Percentiles rank a stretch among this genome's conserved stretches.
phyloP scores from a whole-genome alignment of 2,113 vertebrate genomes.

The Lepisosteus osseus region DNA sequence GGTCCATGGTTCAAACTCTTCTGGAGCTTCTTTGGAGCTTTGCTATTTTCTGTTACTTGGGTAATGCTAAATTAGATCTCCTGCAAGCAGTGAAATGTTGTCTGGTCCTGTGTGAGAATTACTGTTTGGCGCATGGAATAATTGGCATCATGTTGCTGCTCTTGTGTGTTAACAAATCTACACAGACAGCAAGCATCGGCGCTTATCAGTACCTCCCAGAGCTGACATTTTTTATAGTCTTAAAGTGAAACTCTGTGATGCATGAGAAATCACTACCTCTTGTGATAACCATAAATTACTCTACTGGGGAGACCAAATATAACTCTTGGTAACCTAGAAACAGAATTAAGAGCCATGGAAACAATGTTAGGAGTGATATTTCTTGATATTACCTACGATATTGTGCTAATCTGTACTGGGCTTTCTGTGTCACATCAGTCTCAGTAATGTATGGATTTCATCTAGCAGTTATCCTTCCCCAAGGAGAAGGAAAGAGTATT shows the following conservation, averaged over 20 bases:
- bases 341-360: constrained; percentile 32
- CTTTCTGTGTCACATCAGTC: background rate
- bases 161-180: background rate
- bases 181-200: background rate
- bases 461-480: background rate
- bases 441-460: background rate
- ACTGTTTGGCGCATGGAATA: too few relatives aligned
- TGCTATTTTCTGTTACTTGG: background rate
- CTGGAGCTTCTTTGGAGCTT: too few relatives aligned
- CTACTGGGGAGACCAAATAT: background rate
- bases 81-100: background rate
- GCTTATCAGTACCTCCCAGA: background rate
- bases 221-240: constrained; percentile 22
- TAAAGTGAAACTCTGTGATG: background rate
- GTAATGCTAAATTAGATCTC: background rate
- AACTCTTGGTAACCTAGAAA: constrained; percentile 26
- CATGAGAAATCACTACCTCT: background rate
- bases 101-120: background rate
- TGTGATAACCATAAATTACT: background rate
- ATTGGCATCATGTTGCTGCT: background rate
- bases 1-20: too few relatives aligned
- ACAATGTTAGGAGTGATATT: constrained; percentile 10
- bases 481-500: too few relatives aligned
- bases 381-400: constrained; percentile 2
- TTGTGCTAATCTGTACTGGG: background rate